Evolutionary conservation across 2,797 vertebrate genomes (phyloP).

Genomic region (Onychomys arenicola): DNA sequence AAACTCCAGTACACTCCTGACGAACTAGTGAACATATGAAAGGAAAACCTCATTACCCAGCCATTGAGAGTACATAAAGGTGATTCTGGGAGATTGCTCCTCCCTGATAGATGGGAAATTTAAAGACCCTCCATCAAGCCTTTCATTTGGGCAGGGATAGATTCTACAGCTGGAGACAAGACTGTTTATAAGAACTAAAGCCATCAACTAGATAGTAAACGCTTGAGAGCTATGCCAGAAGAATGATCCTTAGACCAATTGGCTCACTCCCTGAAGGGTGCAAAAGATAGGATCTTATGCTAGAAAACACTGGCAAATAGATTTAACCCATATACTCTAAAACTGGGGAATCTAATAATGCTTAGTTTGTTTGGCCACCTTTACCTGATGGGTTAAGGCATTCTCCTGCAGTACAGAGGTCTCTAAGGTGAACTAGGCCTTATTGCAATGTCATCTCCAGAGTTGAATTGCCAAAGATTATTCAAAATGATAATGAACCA

Average conservation of each 20-base stretch:
- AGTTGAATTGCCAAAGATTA: neutral
- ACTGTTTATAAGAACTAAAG: neutral
- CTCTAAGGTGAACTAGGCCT: neutral
- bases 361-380: neutral
- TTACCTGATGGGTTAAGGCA: neutral
- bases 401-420: neutral
- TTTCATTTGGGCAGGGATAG: neutral
- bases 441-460: neutral
- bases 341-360: neutral
- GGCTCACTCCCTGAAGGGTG: neutral
- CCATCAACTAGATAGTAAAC: neutral
- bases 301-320: neutral
- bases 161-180: neutral
- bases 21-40: neutral
- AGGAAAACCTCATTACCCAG: neutral
- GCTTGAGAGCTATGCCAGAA: neutral
- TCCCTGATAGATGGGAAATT: neutral
- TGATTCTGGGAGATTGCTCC: neutral
- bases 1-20: neutral
- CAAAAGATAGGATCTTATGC: neutral
- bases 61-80: neutral
- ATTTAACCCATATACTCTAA: neutral
- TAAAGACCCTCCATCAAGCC: neutral
- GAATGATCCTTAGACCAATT: neutral
- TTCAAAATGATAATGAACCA: neutral